Evolutionary conservation across 2,113 vertebrate genomes (phyloP), one percentile per base, ranked within the genome.

Genomic region (Oophaga pumilio): DNA sequence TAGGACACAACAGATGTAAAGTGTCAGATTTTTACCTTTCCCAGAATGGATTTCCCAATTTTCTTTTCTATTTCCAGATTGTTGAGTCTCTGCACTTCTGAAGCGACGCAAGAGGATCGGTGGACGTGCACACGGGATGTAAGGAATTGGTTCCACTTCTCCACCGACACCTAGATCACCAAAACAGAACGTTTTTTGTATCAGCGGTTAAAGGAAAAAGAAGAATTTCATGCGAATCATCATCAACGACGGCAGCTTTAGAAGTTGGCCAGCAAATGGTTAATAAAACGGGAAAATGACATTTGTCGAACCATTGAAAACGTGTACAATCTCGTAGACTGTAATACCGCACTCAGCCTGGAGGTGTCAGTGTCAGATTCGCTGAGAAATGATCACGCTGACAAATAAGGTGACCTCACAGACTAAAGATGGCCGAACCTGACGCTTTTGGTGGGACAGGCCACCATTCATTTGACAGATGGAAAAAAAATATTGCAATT

Each of bases 71-170:
- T 93, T 91, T 97, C 89, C 80, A 98, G 93, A 4, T 92, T 82
- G 56, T 94, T 96, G 64, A 99, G 95, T 89, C 98, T 95, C 89
- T 97, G 96, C 90, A 99, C 93, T 94, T 99, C 98, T 9, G 97
- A 94, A 33, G 97, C 96, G 64, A 97, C 97, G 0, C 96, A 97
- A 0, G 98, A 99, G 0, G 98, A 91, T 73, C 97, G 94, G 82
- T 98, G 97, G 85, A 97, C 82, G 53, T 99, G 96, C 84, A 97
- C 92, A 69, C 97, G 96, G 57, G 97, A 95, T 3, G 97, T 93
- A 76, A 98, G 98, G 92, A 94, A 96, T 90, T 97, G 96, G 92
- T 94, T 97, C 97, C 97, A 99, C 84, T 97, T 98, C 89, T 98
- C 98, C 87, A 98, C 97, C 0, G 94, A 96, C 91, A 97, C 88